phyloP scores from a whole-genome alignment of 2,797 vertebrate species.

The Rhinogobio ventralis region DNA sequence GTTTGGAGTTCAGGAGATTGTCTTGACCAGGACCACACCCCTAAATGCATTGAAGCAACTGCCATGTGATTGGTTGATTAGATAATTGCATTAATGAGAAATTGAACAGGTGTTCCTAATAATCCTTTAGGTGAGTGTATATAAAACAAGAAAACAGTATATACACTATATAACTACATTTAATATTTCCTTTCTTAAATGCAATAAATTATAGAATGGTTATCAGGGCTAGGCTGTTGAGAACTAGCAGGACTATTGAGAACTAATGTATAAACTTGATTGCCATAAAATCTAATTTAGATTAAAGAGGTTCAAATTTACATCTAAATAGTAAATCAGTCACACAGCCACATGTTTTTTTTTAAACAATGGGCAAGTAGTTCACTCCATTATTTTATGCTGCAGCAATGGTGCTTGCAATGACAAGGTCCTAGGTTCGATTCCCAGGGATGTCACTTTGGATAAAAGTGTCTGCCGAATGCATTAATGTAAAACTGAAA shows the following conservation, averaged over 20 bases:
- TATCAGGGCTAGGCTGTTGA: neutral
- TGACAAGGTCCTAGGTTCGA: neutral
- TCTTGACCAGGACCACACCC: no score
- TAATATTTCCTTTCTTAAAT: neutral
- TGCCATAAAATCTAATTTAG: conserved; percentile 6
- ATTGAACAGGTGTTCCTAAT: no score
- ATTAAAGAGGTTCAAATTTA: no score
- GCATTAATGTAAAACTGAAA: neutral
- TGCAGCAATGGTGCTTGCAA: neutral
- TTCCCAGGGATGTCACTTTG: neutral
- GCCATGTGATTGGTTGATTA: no score
- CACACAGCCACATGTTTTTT: neutral
- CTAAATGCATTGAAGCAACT: no score
- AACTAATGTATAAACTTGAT: neutral
- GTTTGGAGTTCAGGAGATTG: no score
- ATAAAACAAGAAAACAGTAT: no score
- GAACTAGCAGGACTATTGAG: neutral
- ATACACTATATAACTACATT: neutral
- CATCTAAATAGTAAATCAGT: no score
- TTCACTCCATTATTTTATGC: neutral
- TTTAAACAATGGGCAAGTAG: neutral
- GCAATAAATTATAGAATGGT: neutral
- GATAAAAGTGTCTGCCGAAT: neutral
- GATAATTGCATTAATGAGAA: no score
- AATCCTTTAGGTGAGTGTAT: no score